Evolutionary conservation across 2,888 invertebrate genomes (phyloP).

Genomic region (Hesperia comma): DNA sequence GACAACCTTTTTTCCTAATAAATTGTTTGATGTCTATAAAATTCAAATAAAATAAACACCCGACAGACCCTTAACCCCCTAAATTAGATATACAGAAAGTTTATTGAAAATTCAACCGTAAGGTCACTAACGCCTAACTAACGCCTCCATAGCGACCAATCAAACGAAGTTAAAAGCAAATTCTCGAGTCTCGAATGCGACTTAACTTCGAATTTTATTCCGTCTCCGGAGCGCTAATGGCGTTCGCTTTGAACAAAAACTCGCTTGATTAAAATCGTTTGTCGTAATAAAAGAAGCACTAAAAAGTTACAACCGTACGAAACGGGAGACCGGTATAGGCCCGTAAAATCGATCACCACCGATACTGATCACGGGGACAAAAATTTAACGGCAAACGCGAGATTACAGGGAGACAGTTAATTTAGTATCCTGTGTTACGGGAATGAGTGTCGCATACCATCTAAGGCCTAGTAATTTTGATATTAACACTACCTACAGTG

Average conservation of each 20-base stretch:
- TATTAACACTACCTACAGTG: too few species aligned
- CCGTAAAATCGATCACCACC: slow-evolving; percentile 78
- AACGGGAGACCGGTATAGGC: slow-evolving; percentile 76
- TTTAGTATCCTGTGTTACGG: slow-evolving; percentile 64
- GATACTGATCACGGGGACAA: slow-evolving; percentile 76
- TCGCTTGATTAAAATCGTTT: slow-evolving; percentile 84
- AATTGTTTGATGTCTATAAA: background rate
- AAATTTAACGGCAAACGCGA: slow-evolving; percentile 70
- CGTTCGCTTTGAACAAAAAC: slow-evolving; percentile 77
- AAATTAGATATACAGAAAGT: slow-evolving; percentile 16
- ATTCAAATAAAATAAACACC: background rate
- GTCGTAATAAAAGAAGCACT: slow-evolving; percentile 82
- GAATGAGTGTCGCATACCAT: slow-evolving; percentile 56
- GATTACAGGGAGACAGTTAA: slow-evolving; percentile 65
- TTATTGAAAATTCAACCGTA: slow-evolving; percentile 53
- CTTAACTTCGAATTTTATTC: slow-evolving; percentile 77
- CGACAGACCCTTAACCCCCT: slow-evolving; percentile 4
- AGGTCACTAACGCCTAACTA: slow-evolving; percentile 55
- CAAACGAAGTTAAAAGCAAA: slow-evolving; percentile 76
- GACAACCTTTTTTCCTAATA: background rate
- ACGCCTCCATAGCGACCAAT: slow-evolving; percentile 60
- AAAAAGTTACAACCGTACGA: slow-evolving; percentile 81
- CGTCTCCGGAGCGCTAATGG: slow-evolving; percentile 74
- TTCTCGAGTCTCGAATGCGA: slow-evolving; percentile 71
- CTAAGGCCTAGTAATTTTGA: slow-evolving; percentile 35